Base-by-base conservation (phyloP, 2,888 invertebrate species). In the Ichneumoninae sp. region DNA sequence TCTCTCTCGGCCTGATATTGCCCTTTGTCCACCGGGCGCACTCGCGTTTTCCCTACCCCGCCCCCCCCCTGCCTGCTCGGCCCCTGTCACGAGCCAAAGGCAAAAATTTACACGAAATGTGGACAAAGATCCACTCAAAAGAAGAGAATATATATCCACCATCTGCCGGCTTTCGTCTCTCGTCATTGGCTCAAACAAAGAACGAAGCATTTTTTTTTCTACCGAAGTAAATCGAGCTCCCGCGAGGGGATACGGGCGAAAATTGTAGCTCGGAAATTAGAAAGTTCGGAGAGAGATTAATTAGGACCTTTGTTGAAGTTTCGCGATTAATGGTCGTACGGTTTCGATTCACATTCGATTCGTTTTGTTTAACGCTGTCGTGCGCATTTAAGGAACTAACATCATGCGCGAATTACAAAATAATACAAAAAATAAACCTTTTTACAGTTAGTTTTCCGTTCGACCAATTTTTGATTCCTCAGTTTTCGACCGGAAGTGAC, bases 1-100 rank as follows among this genome's bases (percentile, higher is more conserved):
- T 88, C 88, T 88, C 90, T 88, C 89, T 90, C 89, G 88, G 87
- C 88, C 88, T 88, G 88, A 88, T 91, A 91, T 91, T 87, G 86
- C 82, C 88, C 88, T 90, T 92, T 91, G 91, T 91, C 90, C 78
- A 83, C 79, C 44, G 52, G 40, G 73, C 63, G 68, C 50, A 66
- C 36, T 75, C 22, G 10, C 63, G 60, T 33, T 63, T 33, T 63
- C 63, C 30, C 30, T 57, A 19, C 22, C 22, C 22, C n/a, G 13
- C 69, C 19, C 19, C 0, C 19, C 19, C 47, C 40, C 82, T 75
- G 40, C 80, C 69, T 66, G 69, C 54, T 40, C 63, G 40, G 52
- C 33, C 3, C 26, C 50, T 76, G 70, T 66, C 81, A 57, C 60
- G 44, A 44, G 68, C 79, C 68, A 71, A 66, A 54, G 57, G 71